phyloP scores from a whole-genome alignment of 2,113 vertebrate genomes.

The Melanocharis versteri region DNA sequence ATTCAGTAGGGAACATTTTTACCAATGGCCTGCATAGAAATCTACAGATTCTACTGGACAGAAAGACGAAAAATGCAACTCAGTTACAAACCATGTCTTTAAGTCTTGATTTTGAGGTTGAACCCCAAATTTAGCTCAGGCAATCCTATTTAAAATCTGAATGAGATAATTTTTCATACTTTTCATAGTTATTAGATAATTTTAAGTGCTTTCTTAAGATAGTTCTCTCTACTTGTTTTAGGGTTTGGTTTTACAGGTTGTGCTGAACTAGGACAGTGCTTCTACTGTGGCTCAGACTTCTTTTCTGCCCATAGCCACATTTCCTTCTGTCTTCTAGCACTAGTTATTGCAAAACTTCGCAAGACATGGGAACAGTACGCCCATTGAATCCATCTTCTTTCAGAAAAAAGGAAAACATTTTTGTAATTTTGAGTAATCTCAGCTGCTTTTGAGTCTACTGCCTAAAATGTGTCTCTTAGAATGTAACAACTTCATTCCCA shows the following conservation, averaged over 20 bases:
- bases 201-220: neutral
- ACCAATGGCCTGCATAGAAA: neutral
- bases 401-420: neutral
- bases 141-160: neutral
- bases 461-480: neutral
- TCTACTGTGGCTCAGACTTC: neutral
- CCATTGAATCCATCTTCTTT: neutral
- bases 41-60: neutral
- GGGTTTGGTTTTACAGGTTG: neutral
- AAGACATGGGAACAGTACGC: neutral
- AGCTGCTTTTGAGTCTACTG: neutral
- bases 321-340: neutral
- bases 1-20: neutral
- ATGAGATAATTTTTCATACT: neutral
- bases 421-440: neutral
- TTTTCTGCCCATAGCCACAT: neutral
- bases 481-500: neutral
- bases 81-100: neutral
- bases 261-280: neutral
- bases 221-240: neutral
- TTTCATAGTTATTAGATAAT: rapidly evolving
- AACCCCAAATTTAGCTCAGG: neutral
- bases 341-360: neutral
- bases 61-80: neutral
- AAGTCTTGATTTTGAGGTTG: neutral